Conservation (phyloP, 2,113 vertebrate species). For the Pelobates fuscus region DNA sequence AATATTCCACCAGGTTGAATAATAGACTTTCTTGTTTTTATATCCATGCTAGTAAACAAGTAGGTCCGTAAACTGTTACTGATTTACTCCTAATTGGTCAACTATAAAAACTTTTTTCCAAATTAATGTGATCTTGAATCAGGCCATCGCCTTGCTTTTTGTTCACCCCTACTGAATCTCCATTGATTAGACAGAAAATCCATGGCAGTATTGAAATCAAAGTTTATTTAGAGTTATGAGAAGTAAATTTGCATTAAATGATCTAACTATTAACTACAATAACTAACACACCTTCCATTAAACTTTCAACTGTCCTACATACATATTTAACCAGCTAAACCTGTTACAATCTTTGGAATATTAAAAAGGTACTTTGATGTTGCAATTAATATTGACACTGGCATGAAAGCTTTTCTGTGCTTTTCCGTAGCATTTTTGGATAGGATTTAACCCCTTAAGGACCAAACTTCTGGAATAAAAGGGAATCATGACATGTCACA, state of each 20-base stretch:
- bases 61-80: not conserved
- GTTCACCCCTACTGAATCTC: not conserved
- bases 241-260: not conserved
- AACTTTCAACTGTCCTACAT: not conserved
- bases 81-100: not conserved
- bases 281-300: constrained; percentile 1
- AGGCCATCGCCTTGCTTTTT: not conserved
- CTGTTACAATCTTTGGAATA: constrained; percentile 4
- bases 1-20: too few relatives aligned
- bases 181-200: not conserved
- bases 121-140: not conserved
- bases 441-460: too few relatives aligned
- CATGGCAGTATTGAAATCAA: not conserved
- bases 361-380: not conserved
- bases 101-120: not conserved
- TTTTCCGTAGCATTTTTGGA: not conserved
- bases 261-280: not conserved
- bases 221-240: not conserved
- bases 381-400: not conserved
- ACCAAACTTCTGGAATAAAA: not conserved
- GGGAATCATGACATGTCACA: not conserved
- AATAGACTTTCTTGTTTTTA: not conserved
- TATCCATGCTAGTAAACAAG: not conserved
- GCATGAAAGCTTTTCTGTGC: not conserved
- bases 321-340: not conserved